Evolutionary conservation across 2,888 invertebrate species (phyloP).

Genomic region (Bedellia somnulentella): DNA sequence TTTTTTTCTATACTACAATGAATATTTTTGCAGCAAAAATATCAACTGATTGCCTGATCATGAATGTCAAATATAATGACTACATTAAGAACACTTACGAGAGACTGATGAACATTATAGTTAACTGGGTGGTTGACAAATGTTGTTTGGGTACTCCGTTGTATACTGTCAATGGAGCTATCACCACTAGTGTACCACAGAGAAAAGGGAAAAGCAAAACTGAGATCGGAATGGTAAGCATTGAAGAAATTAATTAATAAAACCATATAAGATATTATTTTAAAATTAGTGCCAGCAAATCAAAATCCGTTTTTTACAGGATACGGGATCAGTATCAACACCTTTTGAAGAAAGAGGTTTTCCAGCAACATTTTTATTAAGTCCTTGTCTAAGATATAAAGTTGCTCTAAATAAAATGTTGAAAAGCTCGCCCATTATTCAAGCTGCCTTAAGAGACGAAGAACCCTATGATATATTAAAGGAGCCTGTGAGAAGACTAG

Average conservation of each 20-base stretch:
- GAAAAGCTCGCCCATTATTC: conserved; percentile 16
- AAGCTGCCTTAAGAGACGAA: conserved; percentile 24
- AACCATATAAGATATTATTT: background rate
- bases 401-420: conserved; percentile 30
- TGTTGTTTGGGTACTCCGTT: conserved; percentile 32
- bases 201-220: too few relatives aligned
- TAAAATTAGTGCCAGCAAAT: too few relatives aligned
- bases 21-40: conserved; percentile 26
- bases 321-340: too few relatives aligned
- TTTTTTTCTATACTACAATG: too few relatives aligned
- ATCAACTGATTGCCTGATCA: conserved; percentile 25
- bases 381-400: conserved; percentile 31
- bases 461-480: conserved; percentile 25
- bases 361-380: conserved; percentile 34
- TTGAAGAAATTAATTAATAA: background rate
- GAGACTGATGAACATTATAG: conserved; percentile 31
- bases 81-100: conserved; percentile 38
- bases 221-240: too few relatives aligned
- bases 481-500: conserved; percentile 22
- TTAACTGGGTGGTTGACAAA: conserved; percentile 40
- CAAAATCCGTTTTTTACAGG: too few relatives aligned
- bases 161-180: conserved; percentile 30
- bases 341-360: conserved; percentile 44
- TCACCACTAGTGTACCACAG: too few relatives aligned
- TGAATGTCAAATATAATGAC: conserved; percentile 35